A percentile compares a stretch with the other conserved stretches of the same genome.
Conservation (phyloP, 2,113 vertebrate species). For the Corydoras maculifer region DNA sequence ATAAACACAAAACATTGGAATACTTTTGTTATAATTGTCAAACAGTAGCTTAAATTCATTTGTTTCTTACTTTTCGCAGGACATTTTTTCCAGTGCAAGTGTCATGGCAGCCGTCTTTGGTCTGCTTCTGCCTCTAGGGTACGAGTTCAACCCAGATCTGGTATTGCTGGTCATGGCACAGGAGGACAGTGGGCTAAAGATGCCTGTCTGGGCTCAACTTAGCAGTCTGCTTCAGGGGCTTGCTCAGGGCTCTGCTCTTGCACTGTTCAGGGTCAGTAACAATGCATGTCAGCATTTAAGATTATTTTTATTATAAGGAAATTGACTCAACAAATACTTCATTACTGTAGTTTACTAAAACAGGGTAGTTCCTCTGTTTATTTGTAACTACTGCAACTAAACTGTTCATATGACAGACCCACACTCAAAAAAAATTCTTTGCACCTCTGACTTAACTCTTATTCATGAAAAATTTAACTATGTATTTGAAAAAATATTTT, state of each 20-base stretch:
- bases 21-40: neutral
- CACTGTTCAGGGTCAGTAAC: slow-evolving; percentile 71
- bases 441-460: no score
- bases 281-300: no score
- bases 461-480: no score
- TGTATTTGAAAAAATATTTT: no score
- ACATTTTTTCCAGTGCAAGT: slow-evolving; percentile 52
- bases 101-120: slow-evolving; percentile 69
- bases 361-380: no score
- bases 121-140: slow-evolving; percentile 81
- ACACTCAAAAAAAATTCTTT: no score
- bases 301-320: no score
- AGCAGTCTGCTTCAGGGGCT: slow-evolving; percentile 69
- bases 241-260: slow-evolving; percentile 70
- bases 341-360: no score
- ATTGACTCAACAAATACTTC: no score
- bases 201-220: slow-evolving; percentile 67
- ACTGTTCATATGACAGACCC: no score
- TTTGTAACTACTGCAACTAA: no score
- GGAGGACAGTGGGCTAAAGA: slow-evolving; percentile 50
- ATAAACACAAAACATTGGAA: neutral
- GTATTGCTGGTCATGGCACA: slow-evolving; percentile 65
- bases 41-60: neutral
- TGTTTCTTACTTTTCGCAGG: slow-evolving; percentile 49
- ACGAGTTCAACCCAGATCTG: slow-evolving; percentile 75